These are phyloP conservation scores for Phyllotis vaccarum DNA, from an alignment of 2,797 vertebrate species.

Conservation along the genomic window DNA sequence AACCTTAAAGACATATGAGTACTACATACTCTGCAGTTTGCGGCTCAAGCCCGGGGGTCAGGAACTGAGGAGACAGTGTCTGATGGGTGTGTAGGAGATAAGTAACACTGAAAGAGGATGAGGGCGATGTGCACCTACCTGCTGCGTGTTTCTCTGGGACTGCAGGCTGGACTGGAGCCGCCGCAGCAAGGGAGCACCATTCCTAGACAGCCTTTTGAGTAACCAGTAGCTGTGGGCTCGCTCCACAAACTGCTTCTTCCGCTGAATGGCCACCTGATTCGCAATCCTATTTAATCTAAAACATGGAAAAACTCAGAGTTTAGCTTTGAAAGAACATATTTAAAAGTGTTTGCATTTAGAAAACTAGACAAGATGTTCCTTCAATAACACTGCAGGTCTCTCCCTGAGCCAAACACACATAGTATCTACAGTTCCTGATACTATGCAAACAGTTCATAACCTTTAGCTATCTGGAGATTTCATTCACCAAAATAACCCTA, in stretches of 20 bases:
- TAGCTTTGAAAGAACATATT: slow-evolving; percentile 74
- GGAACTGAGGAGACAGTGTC: neutral
- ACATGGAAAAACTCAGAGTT: slow-evolving; percentile 83
- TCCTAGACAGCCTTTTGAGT: slow-evolving; percentile 96
- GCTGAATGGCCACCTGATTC: slow-evolving; percentile 97
- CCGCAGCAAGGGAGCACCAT: slow-evolving; percentile 95
- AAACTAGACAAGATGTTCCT: neutral
- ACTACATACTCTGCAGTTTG: neutral
- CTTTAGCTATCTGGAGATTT: neutral
- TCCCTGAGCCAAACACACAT: neutral
- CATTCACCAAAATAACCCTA: neutral
- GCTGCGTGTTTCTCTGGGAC: slow-evolving; percentile 93
- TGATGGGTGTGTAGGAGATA: neutral
- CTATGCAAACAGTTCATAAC: neutral
- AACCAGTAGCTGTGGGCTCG: slow-evolving; percentile 98
- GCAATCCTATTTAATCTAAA: slow-evolving; percentile 97
- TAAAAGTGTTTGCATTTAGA: neutral
- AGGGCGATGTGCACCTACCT: slow-evolving; percentile 87
- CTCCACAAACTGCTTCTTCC: slow-evolving; percentile 97
- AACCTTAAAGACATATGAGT: neutral
- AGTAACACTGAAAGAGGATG: neutral
- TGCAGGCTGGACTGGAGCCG: slow-evolving; percentile 96
- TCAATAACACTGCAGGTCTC: neutral
- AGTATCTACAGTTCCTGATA: neutral
- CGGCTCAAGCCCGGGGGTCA: neutral